These are phyloP conservation scores for Phoenicopterus ruber DNA, from an alignment of 2,113 vertebrate species.

Conservation along the genomic window DNA sequence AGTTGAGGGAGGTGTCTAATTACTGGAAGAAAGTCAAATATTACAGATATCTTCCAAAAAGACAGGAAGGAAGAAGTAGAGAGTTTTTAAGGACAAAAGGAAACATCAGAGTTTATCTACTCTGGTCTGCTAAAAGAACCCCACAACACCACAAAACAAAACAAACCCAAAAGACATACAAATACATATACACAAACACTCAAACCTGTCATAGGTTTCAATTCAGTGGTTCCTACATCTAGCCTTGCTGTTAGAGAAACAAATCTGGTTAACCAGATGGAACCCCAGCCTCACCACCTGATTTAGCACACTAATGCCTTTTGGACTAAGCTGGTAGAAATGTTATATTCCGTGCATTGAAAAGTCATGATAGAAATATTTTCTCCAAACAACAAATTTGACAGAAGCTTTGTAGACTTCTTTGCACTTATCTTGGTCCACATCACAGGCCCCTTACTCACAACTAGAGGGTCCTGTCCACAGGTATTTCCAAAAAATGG, in stretches of 20 bases:
- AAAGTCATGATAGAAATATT: background rate
- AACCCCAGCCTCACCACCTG: background rate
- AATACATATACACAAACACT: background rate
- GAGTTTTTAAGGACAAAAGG: background rate
- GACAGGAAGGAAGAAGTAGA: background rate
- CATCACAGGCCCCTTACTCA: background rate
- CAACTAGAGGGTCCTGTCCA: background rate
- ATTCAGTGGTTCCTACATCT: background rate
- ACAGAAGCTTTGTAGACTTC: background rate
- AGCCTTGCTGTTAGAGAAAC: background rate
- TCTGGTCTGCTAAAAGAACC: background rate
- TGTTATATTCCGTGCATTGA: background rate
- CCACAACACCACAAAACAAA: background rate
- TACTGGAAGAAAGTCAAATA: background rate
- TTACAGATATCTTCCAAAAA: background rate
- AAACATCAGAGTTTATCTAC: background rate
- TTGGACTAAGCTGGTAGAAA: background rate
- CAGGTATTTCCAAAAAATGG: background rate
- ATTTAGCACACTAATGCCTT: background rate
- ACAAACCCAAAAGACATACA: background rate
- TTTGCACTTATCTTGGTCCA: background rate
- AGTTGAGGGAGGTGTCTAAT: background rate
- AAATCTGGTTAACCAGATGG: background rate
- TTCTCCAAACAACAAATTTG: background rate
- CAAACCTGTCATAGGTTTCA: background rate